Conservation (phyloP, 2,888 invertebrate species). For the Noctua janthe region DNA sequence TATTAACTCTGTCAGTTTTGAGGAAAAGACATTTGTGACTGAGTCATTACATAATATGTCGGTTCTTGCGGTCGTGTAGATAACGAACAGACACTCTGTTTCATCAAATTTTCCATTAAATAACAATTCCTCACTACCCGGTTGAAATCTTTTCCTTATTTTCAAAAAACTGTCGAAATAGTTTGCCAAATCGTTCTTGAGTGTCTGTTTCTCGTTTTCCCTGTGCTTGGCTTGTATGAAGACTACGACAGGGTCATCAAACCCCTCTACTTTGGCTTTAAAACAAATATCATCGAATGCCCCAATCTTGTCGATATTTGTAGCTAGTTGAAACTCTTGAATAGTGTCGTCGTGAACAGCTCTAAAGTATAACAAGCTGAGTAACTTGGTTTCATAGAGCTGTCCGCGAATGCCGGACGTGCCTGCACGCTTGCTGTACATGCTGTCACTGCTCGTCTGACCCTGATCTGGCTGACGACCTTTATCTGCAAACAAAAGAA, state of each 20-base stretch:
- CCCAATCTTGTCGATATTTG: conserved; percentile 55
- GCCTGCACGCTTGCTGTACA: not conserved
- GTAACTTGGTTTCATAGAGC: conserved; percentile 60
- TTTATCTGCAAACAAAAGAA: not conserved
- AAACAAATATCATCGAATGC: conserved; percentile 62
- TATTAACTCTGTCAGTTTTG: conserved; percentile 39
- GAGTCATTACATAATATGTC: conserved; percentile 4
- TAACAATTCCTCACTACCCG: conserved; percentile 3
- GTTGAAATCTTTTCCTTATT: conserved; percentile 37
- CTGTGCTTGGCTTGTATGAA: conserved; percentile 62
- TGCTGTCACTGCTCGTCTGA: not conserved
- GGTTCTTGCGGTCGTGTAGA: conserved; percentile 54
- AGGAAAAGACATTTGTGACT: not conserved
- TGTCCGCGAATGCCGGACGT: conserved; percentile 43
- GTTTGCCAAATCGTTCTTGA: conserved; percentile 29
- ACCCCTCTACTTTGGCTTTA: conserved; percentile 37
- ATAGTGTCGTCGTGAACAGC: conserved; percentile 41
- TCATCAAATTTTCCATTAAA: conserved; percentile 31
- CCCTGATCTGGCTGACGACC: not conserved
- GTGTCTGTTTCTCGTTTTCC: conserved; percentile 30
- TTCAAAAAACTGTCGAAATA: conserved; percentile 48
- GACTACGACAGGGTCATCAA: conserved; percentile 13
- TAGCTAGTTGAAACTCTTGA: conserved; percentile 54
- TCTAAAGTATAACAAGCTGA: conserved; percentile 56
- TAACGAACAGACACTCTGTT: conserved; percentile 14